Base-by-base conservation (phyloP, 2,113 vertebrate genomes). In the Prunella himalayana region DNA sequence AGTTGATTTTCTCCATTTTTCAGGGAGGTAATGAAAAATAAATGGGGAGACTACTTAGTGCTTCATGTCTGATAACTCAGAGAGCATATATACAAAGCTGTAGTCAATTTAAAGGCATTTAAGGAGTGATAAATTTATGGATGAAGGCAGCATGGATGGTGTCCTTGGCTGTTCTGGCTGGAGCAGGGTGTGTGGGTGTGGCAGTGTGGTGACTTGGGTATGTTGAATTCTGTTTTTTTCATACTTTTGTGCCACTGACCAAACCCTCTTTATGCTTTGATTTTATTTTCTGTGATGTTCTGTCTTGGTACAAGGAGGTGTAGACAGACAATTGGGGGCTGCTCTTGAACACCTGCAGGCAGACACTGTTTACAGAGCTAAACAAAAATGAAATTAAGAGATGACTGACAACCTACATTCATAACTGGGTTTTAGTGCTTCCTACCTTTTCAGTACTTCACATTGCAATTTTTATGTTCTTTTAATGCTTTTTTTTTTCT, bases 1-100 rank as follows among this genome's bases (percentile, higher is more conserved):
- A 27, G 83, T 80, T 96, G 69, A 60, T 95, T 93, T 92, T 94
- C 69, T 69, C 45, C 35, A 22, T 89, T 69, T 72, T 59, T 82
- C 68, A 54, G 70, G 73, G 65, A 75, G 85, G 44, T 85, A 35
- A 56, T 65, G 72, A 86, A 68, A 84, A 66, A 86, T 75, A 41
- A 80, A 72, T 75, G 70, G 86, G 33, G 21, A 88, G 65, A 47
- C 15, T 82, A 37, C 53, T 84, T 64, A 87, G 63, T 59, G 4
- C 65, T 90, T 92, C 39, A 24, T 79, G 88, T 95, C 70, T 92
- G 18, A 21, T 59, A 70, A 83, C 65, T 91, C 65, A 19, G 82
- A 39, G 53, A 63, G 17, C 35, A 16, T n/a, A 60, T 61, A 31
- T 76, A 86, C 54, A 71, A 42, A 69, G 37, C 27, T 41, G 18